phyloP scores from a whole-genome alignment of 2,113 vertebrate genomes.

The Melospiza georgiana region DNA sequence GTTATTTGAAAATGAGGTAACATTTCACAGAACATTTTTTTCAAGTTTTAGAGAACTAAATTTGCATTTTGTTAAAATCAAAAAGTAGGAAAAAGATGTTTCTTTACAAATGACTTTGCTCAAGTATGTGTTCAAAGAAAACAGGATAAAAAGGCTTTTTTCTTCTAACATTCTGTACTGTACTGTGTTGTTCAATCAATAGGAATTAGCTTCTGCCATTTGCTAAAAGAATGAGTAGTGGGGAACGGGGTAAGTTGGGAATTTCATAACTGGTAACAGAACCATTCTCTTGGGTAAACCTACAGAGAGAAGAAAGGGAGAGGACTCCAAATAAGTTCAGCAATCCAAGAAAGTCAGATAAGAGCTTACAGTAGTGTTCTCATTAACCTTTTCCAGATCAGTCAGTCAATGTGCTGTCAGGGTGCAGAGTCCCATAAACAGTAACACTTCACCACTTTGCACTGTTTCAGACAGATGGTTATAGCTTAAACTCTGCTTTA shows the following conservation, averaged over 20 bases:
- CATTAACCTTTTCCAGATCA: slow-evolving; percentile 78
- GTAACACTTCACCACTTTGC: slow-evolving; percentile 2
- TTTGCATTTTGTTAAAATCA: slow-evolving; percentile 88
- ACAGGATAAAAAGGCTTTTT: slow-evolving; percentile 79
- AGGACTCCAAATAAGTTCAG: slow-evolving; percentile 91
- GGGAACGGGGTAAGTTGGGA: slow-evolving; percentile 95
- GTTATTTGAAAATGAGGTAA: slow-evolving; percentile 96
- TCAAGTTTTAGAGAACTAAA: slow-evolving; percentile 96
- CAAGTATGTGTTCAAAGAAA: slow-evolving; percentile 85
- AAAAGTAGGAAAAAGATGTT: slow-evolving; percentile 86
- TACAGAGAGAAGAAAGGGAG: slow-evolving; percentile 94
- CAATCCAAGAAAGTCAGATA: slow-evolving; percentile 74
- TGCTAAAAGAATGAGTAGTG: slow-evolving; percentile 99
- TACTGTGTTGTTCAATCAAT: slow-evolving; percentile 79
- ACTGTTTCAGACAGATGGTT: slow-evolving; percentile 1
- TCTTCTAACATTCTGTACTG: slow-evolving; percentile 85
- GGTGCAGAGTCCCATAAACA: slow-evolving; percentile 23
- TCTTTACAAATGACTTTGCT: slow-evolving; percentile 89
- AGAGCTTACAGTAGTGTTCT: slow-evolving; percentile 70
- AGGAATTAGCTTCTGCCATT: slow-evolving; percentile 82
- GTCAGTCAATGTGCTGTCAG: slow-evolving; percentile 62
- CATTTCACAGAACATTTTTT: slow-evolving; percentile 99
- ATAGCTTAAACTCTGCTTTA: not conserved
- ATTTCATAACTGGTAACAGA: slow-evolving; percentile 99
- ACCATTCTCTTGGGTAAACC: slow-evolving; percentile 99